Percentiles rank a stretch among this genome's conserved stretches.
Conservation (phyloP, 2,113 vertebrate genomes). For the Istiophorus platypterus region DNA sequence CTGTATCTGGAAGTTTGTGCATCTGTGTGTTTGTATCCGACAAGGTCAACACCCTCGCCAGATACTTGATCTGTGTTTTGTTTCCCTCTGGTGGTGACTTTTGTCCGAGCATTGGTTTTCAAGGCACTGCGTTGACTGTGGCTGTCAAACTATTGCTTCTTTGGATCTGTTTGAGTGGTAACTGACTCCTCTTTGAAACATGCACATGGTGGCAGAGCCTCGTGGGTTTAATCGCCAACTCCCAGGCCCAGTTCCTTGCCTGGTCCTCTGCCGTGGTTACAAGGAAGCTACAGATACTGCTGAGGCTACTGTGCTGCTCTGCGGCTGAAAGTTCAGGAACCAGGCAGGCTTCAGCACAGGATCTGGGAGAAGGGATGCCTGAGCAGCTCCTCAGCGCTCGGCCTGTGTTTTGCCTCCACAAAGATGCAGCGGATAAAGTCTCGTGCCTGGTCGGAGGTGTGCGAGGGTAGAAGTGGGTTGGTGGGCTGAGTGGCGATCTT, state of each 20-base stretch:
- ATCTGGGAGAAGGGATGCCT: slow-evolving; percentile 95
- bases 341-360: slow-evolving; percentile 86
- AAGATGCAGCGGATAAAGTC: slow-evolving; percentile 95
- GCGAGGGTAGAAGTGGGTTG: slow-evolving; percentile 92
- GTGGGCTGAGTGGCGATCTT: slow-evolving; percentile 98
- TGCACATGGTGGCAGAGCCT: slow-evolving; percentile 2
- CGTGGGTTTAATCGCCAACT: slow-evolving; percentile 6
- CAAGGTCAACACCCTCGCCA: not conserved
- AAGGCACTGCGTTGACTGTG: not conserved
- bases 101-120: slow-evolving; percentile 7
- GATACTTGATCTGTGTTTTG: slow-evolving; percentile 38
- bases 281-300: slow-evolving; percentile 30
- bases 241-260: not conserved
- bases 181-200: not conserved
- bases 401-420: slow-evolving; percentile 95
- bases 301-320: slow-evolving; percentile 5
- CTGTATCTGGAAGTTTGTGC: not conserved
- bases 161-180: not conserved
- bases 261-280: not conserved
- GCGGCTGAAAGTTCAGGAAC: slow-evolving; percentile 25
- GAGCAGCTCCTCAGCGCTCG: slow-evolving; percentile 95
- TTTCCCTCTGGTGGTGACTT: slow-evolving; percentile 64
- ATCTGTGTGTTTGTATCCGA: slow-evolving; percentile 14
- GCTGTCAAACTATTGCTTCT: not conserved
- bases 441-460: slow-evolving; percentile 91